These are phyloP conservation scores for Melanophora roralis DNA, from an alignment of 2,888 invertebrate genomes.

Conservation along the genomic window DNA sequence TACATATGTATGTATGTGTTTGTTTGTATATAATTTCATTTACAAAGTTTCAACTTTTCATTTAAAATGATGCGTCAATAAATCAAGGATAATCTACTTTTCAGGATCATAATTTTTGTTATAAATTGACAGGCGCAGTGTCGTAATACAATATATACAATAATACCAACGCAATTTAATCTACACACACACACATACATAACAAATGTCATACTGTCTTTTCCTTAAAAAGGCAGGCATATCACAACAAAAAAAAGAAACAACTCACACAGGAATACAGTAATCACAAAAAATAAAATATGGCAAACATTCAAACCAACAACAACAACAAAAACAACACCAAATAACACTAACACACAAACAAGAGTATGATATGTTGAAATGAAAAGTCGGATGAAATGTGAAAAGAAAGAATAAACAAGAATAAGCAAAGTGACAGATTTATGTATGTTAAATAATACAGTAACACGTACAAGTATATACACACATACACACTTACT, in stretches of 20 bases:
- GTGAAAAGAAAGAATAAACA: conserved; percentile 60
- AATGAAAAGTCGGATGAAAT: conserved; percentile 54
- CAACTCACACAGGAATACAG: conserved; percentile 1
- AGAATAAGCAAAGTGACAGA: conserved; percentile 75
- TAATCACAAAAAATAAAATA: conserved; percentile 49
- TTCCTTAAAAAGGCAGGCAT: conserved; percentile 61
- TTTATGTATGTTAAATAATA: conserved; percentile 70
- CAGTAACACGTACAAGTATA: background rate
- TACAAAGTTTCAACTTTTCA: conserved; percentile 57
- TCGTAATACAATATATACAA: conserved; percentile 51
- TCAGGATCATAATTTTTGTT: conserved; percentile 77
- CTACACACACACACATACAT: background rate
- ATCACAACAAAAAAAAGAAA: conserved; percentile 26
- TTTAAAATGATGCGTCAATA: conserved; percentile 72
- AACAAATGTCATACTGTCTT: conserved; percentile 54
- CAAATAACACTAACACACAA: too few species aligned
- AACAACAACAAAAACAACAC: conserved; percentile 21
- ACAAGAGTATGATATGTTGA: conserved; percentile 35
- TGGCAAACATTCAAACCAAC: conserved; percentile 46
- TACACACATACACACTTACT: background rate
- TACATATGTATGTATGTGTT: background rate
- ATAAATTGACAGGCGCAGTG: conserved; percentile 74
- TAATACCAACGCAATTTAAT: conserved; percentile 7
- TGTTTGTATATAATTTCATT: conserved; percentile 43
- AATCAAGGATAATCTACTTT: conserved; percentile 78